Percentiles rank a stretch among this genome's conserved stretches.
phyloP scores from a whole-genome alignment of 1,140 invertebrate genomes.

The Lordiphosa clarofinis region DNA sequence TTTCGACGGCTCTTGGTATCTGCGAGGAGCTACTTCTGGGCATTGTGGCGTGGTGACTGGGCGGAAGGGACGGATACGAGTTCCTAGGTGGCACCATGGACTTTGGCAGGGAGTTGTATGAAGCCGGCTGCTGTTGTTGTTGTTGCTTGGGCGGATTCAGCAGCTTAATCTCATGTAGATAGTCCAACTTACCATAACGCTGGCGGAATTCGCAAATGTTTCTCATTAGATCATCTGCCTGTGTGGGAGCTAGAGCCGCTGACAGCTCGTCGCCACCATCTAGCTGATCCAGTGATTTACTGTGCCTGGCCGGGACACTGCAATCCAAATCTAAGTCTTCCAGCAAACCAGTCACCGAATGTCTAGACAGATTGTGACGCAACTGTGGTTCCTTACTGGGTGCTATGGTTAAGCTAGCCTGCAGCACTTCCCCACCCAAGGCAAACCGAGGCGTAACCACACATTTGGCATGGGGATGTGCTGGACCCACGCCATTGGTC shows the following conservation, averaged over 20 bases:
- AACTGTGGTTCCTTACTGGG: constrained; percentile 56
- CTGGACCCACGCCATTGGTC: constrained; percentile 42
- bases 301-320: constrained; percentile 84
- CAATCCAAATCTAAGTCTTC: constrained; percentile 69
- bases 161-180: constrained; percentile 77
- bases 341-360: constrained; percentile 82
- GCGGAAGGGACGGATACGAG: constrained; percentile 82
- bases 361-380: constrained; percentile 80
- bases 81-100: constrained; percentile 81
- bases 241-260: constrained; percentile 21
- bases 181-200: constrained; percentile 81
- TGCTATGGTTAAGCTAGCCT: constrained; percentile 79
- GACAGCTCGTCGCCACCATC: constrained; percentile 73
- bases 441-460: constrained; percentile 75
- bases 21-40: constrained; percentile 67
- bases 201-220: constrained; percentile 83
- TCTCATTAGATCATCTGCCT: constrained; percentile 77
- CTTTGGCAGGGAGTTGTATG: constrained; percentile 78
- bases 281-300: constrained; percentile 89
- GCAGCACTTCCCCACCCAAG: constrained; percentile 74
- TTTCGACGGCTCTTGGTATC: constrained; percentile 71
- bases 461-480: constrained; percentile 66
- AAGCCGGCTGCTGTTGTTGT: constrained; percentile 15
- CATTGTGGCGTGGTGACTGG: constrained; percentile 70
- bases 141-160: constrained; percentile 71